Conservation (phyloP, 2,888 invertebrate species). For the Deilephila elpenor region DNA sequence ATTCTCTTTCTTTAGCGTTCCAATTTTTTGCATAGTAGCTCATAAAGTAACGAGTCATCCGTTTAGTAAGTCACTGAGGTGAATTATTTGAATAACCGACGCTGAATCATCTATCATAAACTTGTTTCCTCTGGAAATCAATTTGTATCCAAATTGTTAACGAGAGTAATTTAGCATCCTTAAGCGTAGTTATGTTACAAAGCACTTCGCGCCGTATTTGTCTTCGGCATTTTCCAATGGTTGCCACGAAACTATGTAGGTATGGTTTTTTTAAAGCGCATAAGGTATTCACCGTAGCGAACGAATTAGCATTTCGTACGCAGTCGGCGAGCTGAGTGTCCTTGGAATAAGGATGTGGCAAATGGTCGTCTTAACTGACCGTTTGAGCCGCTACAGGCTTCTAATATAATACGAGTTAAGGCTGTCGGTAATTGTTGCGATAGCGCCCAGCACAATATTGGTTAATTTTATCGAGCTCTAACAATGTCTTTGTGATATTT, state of each 20-base stretch:
- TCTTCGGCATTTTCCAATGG: constrained; percentile 63
- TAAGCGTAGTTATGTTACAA: constrained; percentile 49
- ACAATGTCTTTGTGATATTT: constrained; percentile 41
- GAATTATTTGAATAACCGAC: constrained; percentile 16
- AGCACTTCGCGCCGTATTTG: constrained; percentile 51
- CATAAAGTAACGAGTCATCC: background rate
- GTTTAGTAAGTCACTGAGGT: constrained; percentile 12
- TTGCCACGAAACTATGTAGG: constrained; percentile 50
- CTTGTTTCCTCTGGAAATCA: constrained; percentile 41
- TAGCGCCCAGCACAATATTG: constrained; percentile 35
- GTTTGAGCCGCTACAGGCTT: constrained; percentile 57
- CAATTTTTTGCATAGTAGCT: background rate
- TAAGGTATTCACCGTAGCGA: constrained; percentile 76
- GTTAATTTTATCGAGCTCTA: constrained; percentile 21
- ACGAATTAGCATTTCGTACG: constrained; percentile 78
- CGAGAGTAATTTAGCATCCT: constrained; percentile 55
- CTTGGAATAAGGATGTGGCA: constrained; percentile 81
- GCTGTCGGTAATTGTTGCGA: constrained; percentile 38
- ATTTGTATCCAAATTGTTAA: constrained; percentile 56
- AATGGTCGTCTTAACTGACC: constrained; percentile 67
- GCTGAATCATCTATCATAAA: constrained; percentile 35
- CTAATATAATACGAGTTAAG: constrained; percentile 30
- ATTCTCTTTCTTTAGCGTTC: background rate
- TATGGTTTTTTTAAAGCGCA: constrained; percentile 67
- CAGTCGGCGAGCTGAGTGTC: constrained; percentile 65